A percentile compares a stretch with the other conserved stretches of the same genome.
Evolutionary conservation across 2,113 vertebrate genomes (phyloP).

Genomic region (Mungos mungo): DNA sequence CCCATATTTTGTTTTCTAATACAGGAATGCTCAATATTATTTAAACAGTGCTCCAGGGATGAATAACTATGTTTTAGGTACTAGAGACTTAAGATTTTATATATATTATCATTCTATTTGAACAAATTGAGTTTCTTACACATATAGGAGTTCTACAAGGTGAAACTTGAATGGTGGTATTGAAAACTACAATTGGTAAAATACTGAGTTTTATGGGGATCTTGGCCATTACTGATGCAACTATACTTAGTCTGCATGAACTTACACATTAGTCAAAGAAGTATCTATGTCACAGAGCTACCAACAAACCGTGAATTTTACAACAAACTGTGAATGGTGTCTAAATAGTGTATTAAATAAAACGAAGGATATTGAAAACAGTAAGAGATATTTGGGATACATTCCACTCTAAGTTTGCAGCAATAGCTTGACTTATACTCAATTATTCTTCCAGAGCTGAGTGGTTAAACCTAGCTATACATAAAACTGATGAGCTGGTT

Average conservation of each 20-base stretch:
- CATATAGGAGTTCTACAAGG: not conserved
- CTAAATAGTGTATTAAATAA: not conserved
- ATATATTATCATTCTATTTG: not conserved
- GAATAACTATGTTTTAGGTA: not conserved
- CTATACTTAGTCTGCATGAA: not conserved
- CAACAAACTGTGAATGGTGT: not conserved
- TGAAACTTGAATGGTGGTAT: fast-evolving
- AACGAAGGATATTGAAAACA: not conserved
- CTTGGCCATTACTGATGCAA: not conserved
- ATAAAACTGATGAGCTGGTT: not conserved
- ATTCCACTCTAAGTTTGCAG: not conserved
- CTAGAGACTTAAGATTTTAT: not conserved
- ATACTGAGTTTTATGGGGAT: not conserved
- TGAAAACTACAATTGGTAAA: not conserved
- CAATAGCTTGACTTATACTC: not conserved
- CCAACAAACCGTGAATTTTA: too few relatives aligned
- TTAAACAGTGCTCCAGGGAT: not conserved
- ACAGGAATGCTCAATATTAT: not conserved
- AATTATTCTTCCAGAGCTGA: not conserved
- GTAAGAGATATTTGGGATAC: not conserved
- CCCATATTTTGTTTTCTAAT: not conserved
- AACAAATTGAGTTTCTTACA: not conserved
- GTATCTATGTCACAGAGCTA: not conserved
- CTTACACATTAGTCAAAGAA: not conserved
- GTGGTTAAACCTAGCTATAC: not conserved